Conservation (phyloP, 2,888 invertebrate species). For the Carterocephalus palaemon region DNA sequence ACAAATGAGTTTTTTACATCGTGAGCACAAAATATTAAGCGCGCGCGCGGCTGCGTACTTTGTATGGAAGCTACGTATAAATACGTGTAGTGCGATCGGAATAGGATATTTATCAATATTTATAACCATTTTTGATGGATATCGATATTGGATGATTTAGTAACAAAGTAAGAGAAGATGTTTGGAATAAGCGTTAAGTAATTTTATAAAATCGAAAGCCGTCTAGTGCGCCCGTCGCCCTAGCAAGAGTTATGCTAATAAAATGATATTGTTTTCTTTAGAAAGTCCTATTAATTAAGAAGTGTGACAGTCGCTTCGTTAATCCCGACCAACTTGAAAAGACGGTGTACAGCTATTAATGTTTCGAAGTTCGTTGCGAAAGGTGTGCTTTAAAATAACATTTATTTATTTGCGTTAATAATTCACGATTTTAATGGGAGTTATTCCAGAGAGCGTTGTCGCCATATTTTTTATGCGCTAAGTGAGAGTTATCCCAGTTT, state of each 20-base stretch:
- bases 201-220: neutral
- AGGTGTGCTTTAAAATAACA: slow-evolving; percentile 68
- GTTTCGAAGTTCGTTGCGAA: slow-evolving; percentile 66
- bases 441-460: slow-evolving; percentile 44
- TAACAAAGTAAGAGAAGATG: too few relatives aligned
- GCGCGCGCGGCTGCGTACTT: too few relatives aligned
- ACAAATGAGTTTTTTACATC: too few relatives aligned
- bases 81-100: too few relatives aligned
- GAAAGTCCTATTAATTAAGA: slow-evolving; percentile 77
- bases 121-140: too few relatives aligned
- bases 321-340: slow-evolving; percentile 65
- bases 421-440: slow-evolving; percentile 63
- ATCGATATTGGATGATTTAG: too few relatives aligned
- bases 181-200: too few relatives aligned
- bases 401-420: slow-evolving; percentile 67
- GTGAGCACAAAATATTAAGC: too few relatives aligned
- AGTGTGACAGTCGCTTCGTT: slow-evolving; percentile 71
- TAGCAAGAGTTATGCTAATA: slow-evolving; percentile 64
- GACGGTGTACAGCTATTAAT: slow-evolving; percentile 63
- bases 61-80: too few relatives aligned
- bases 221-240: slow-evolving; percentile 33
- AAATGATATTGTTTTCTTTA: slow-evolving; percentile 78
- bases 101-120: too few relatives aligned
- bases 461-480: slow-evolving; percentile 44
- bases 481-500: slow-evolving; percentile 47